Percentiles rank a stretch among this genome's conserved stretches.
phyloP scores from a whole-genome alignment of 2,113 vertebrate species.

The Columba livia region DNA sequence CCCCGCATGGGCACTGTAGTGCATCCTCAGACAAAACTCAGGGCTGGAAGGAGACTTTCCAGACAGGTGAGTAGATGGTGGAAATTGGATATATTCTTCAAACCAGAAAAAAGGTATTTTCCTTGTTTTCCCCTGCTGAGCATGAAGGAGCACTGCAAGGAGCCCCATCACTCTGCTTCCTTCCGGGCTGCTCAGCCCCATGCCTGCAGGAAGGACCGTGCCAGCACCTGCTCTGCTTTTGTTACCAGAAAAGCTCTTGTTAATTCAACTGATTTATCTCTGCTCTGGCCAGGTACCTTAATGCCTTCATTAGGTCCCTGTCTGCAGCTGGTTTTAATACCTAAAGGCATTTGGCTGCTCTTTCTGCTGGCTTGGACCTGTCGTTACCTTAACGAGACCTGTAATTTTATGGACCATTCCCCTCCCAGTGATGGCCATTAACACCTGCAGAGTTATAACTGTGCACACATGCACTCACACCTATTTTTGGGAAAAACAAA shows the following conservation, averaged over 20 bases:
- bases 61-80: rapidly evolving
- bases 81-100: neutral
- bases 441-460: neutral
- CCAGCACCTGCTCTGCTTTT: neutral
- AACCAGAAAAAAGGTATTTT: neutral
- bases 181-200: rapidly evolving
- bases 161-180: neutral
- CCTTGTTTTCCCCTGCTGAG: neutral
- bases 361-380: neutral
- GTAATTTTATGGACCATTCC: neutral
- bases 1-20: rapidly evolving
- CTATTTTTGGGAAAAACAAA: neutral
- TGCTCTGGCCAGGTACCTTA: neutral
- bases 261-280: neutral
- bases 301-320: neutral
- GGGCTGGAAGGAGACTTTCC: neutral
- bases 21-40: neutral
- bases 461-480: rapidly evolving
- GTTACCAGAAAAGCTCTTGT: neutral
- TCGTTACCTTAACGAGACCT: neutral
- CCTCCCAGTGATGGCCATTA: neutral
- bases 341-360: neutral
- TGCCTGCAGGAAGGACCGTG: neutral
- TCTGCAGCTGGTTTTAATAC: neutral
- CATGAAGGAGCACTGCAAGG: neutral